Percentiles rank a stretch among this genome's conserved stretches.
These are phyloP conservation scores for Molanna angustata DNA, from an alignment of 2,888 invertebrate species.

Conservation along the genomic window DNA sequence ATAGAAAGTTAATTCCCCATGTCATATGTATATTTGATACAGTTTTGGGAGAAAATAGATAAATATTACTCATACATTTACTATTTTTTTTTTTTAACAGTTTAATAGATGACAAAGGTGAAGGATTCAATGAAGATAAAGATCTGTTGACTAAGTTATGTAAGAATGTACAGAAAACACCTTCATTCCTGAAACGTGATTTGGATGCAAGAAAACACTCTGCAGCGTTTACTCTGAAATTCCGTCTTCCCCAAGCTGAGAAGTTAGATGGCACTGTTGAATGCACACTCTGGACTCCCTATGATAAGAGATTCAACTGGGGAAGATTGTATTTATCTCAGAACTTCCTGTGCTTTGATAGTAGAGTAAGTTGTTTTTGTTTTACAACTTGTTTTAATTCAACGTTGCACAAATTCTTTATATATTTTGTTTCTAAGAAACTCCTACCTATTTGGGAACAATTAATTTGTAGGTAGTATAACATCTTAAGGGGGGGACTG, in stretches of 20 bases:
- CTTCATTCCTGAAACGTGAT: conserved; percentile 91
- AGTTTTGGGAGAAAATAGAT: too few relatives aligned
- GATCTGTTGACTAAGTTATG: conserved; percentile 79
- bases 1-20: too few relatives aligned
- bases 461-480: too few relatives aligned
- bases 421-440: too few relatives aligned
- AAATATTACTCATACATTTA: too few relatives aligned
- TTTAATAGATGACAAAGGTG: conserved; percentile 86
- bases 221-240: conserved; percentile 82
- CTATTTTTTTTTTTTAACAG: too few relatives aligned
- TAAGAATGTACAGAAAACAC: conserved; percentile 85
- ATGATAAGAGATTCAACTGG: conserved; percentile 84
- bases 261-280: conserved; percentile 93
- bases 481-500: too few relatives aligned
- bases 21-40: too few relatives aligned
- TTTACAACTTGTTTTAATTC: too few relatives aligned
- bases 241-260: conserved; percentile 83
- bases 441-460: too few relatives aligned
- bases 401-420: too few relatives aligned
- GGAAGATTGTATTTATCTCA: conserved; percentile 90
- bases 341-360: conserved; percentile 95
- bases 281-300: conserved; percentile 92
- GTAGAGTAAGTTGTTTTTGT: conserved; percentile 65
- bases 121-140: conserved; percentile 83
- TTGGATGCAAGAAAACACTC: conserved; percentile 93